Conservation (phyloP, 2,888 invertebrate species). For the Thereva unica region DNA sequence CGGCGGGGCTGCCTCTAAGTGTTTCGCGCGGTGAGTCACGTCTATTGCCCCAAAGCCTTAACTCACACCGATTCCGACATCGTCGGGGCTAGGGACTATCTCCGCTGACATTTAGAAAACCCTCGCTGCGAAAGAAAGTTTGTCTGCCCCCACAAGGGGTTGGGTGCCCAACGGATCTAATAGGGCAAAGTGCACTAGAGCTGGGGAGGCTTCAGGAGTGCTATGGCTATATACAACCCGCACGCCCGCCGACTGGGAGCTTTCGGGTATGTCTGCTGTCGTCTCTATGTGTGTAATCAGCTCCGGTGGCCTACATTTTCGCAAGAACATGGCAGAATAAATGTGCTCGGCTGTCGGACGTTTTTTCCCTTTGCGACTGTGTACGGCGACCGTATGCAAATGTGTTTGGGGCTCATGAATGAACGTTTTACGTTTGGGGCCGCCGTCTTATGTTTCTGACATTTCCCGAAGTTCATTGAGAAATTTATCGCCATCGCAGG, state of each 20-base stretch:
- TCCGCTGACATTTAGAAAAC: too few relatives aligned
- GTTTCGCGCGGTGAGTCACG: too few relatives aligned
- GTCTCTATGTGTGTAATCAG: slow-evolving; percentile 21
- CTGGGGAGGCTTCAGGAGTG: too few relatives aligned
- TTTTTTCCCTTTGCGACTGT: slow-evolving; percentile 14
- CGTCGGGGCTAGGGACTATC: too few relatives aligned
- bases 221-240: too few relatives aligned
- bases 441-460: slow-evolving; percentile 16
- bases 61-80: too few relatives aligned
- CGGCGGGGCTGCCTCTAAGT: too few relatives aligned
- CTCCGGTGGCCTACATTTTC: slow-evolving; percentile 24
- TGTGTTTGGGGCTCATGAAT: slow-evolving; percentile 27
- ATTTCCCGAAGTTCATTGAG: slow-evolving; percentile 22
- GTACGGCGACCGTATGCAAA: slow-evolving; percentile 22
- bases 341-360: slow-evolving; percentile 2
- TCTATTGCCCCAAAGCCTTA: too few relatives aligned
- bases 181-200: too few relatives aligned
- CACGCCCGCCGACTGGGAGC: slow-evolving; percentile 14
- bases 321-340: slow-evolving; percentile 8
- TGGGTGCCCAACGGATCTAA: too few relatives aligned
- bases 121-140: too few relatives aligned
- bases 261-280: slow-evolving; percentile 2
- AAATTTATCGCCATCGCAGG: slow-evolving; percentile 19
- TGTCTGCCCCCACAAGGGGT: too few relatives aligned
- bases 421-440: slow-evolving; percentile 16